Base-by-base conservation (phyloP, 2,888 invertebrate genomes). In the Lapara coniferarum region DNA sequence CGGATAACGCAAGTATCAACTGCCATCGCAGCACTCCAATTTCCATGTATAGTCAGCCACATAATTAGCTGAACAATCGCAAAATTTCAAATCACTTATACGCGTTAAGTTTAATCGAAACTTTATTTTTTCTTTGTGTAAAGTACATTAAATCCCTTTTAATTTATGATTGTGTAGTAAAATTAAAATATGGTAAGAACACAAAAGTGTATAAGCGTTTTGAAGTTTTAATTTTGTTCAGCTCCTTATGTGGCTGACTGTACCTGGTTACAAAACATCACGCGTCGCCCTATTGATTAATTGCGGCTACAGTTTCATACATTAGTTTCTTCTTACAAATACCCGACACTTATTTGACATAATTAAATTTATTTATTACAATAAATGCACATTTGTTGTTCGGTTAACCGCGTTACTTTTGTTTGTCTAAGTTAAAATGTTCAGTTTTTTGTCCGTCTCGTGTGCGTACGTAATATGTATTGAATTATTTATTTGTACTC, bases 401-500 rank as follows among this genome's bases (percentile, higher is more conserved):
- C 16, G 58, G 10, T 72, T 71, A 71, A 69, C 69, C 71, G 71
- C 63, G 71, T 71, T 67, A 68, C 71, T 74, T 72, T 71, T 69
- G 71, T 72, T 71, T 52, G 59, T 66, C 71, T 72, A 72, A 66
- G 66, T 70, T 73, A 75, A 73, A 72, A 69, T 72, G 51, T 46
- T 71, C 69, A 68, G 72, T 71, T 77, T 74, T 78, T 75, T 72
- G 56, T 69, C 58, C 37, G 58, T 58, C n/a, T 70, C 37, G 71
- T 72, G 71, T 72, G 73, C 70, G 72, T 67, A 25, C 66, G 66
- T 75, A 74, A 71, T 67, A 25, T 66, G 66, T 74, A 74, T 73
- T 77, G 78, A 81, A 83, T 83, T 81, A 82, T 82, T 78, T 81
- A 84, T 83, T 71, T 76, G 69, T 75, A 77, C 76, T 78, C 78